Evolutionary conservation across 2,113 vertebrate species (phyloP).

Genomic region (Apistogramma diplotaenia): DNA sequence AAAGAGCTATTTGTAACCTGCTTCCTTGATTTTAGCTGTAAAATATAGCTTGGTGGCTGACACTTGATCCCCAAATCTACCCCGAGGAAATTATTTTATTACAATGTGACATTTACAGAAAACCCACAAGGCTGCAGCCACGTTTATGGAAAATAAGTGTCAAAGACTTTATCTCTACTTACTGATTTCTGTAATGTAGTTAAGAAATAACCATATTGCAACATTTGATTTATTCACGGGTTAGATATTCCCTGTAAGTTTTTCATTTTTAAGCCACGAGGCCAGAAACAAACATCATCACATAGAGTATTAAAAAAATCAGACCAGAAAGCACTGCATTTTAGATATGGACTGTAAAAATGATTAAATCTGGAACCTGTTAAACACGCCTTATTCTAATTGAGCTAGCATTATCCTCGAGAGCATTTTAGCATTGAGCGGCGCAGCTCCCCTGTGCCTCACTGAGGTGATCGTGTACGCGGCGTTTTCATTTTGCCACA

Average conservation of each 20-base stretch:
- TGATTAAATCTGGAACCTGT: neutral
- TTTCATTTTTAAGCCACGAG: neutral
- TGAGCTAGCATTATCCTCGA: neutral
- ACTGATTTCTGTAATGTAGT: neutral
- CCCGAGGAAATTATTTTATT: neutral
- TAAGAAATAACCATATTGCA: neutral
- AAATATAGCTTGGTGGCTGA: neutral
- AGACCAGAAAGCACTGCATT: neutral
- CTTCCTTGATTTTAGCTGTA: slow-evolving; percentile 4
- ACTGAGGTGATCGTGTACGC: neutral
- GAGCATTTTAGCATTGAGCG: neutral
- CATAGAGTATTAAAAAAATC: neutral
- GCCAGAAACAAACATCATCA: neutral
- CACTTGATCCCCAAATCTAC: neutral
- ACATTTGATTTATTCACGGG: neutral
- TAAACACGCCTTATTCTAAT: neutral
- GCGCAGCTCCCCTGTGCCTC: neutral
- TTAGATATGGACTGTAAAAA: neutral
- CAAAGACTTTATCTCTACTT: neutral
- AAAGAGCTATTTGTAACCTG: neutral
- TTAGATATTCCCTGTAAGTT: neutral
- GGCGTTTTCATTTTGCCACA: neutral
- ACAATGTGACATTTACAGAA: neutral
- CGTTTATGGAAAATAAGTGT: neutral
- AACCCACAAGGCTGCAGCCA: neutral